A percentile compares a stretch with the other conserved stretches of the same genome.
These are phyloP conservation scores for Pomatostomus ruficeps DNA, from an alignment of 2,113 vertebrate genomes.

Conservation along the genomic window DNA sequence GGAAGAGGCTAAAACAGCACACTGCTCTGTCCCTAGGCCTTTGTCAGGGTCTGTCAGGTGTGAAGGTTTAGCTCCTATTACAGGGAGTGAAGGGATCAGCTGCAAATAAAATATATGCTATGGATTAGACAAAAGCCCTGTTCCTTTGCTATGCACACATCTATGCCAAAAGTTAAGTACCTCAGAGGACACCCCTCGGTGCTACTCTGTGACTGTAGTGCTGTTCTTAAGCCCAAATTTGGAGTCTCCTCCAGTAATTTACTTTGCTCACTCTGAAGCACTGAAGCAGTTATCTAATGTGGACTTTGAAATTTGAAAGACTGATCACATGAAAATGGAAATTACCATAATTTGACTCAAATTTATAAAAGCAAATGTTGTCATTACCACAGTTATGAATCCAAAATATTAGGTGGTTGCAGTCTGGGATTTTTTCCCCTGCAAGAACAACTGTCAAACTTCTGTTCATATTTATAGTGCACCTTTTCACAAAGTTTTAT, in stretches of 20 bases:
- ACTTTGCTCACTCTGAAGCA: background rate
- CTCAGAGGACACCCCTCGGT: background rate
- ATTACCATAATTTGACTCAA: background rate
- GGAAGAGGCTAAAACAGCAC: background rate
- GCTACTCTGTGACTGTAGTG: background rate
- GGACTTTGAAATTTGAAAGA: background rate
- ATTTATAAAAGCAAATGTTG: background rate
- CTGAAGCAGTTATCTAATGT: background rate
- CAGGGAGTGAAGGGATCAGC: constrained; percentile 38
- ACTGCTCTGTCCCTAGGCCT: background rate
- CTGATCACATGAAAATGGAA: background rate
- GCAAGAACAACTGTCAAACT: background rate
- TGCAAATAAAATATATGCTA: constrained; percentile 37
- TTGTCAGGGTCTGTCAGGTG: constrained; percentile 25
- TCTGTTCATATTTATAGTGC: background rate
- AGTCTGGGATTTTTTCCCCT: background rate
- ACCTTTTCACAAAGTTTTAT: background rate
- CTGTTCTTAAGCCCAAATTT: background rate
- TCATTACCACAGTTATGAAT: background rate
- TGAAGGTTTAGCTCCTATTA: constrained; percentile 60
- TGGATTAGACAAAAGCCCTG: constrained; percentile 35
- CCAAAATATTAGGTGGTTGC: background rate
- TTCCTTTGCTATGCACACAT: background rate
- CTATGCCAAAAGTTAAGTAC: constrained; percentile 29
- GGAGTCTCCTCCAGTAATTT: background rate